These are phyloP conservation scores for Grammomys surdaster DNA, from an alignment of 2,113 vertebrate species.

Conservation along the genomic window DNA sequence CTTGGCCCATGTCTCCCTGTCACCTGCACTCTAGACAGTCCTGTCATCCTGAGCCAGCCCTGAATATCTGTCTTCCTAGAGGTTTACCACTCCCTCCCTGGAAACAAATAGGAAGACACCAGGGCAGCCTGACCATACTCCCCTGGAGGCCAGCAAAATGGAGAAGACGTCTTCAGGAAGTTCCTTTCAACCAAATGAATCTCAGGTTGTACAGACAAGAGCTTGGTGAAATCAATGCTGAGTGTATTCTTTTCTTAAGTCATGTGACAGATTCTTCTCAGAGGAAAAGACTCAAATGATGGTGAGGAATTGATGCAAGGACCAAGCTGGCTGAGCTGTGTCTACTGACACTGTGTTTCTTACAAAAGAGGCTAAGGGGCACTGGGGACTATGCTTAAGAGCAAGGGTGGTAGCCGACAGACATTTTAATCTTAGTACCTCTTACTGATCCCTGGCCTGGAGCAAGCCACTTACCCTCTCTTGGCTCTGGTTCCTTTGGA, in stretches of 20 bases:
- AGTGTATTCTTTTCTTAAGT: neutral
- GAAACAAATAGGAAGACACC: neutral
- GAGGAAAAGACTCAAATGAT: neutral
- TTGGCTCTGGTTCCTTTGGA: neutral
- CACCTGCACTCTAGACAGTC: neutral
- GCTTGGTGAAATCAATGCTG: neutral
- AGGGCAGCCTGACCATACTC: neutral
- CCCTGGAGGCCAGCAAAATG: neutral
- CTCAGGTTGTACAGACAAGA: neutral
- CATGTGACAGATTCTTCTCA: neutral
- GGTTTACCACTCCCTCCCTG: neutral
- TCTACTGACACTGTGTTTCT: neutral
- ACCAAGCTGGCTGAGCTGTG: neutral
- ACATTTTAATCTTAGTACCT: neutral
- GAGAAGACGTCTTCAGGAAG: fast-evolving
- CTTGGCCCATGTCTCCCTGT: neutral
- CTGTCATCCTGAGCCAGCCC: neutral
- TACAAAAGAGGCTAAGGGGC: neutral
- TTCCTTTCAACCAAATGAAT: neutral
- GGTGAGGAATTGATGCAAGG: neutral
- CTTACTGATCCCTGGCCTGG: neutral
- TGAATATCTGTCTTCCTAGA: neutral
- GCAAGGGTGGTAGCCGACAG: neutral
- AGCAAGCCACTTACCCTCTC: neutral
- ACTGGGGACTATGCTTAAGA: no score